Percentiles rank a stretch among this genome's conserved stretches.
phyloP scores from a whole-genome alignment of 1,140 invertebrate genomes.

The Lasioglossum albipes region DNA sequence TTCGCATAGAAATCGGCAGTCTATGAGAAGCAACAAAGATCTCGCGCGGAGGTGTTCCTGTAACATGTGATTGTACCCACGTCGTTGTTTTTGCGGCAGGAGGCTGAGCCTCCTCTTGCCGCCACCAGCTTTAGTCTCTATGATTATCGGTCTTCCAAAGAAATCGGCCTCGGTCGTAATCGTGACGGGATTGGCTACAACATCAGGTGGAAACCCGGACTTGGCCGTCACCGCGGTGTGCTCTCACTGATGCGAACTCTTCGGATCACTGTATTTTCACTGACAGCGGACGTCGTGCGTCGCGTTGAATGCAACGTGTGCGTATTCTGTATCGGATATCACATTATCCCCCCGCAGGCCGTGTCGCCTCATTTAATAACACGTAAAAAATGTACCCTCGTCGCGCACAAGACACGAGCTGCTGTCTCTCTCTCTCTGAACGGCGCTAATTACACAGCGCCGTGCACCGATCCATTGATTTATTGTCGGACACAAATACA shows the following conservation, averaged over 20 bases:
- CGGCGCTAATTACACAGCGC: neutral
- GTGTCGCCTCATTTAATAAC: neutral
- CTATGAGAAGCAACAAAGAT: too few species aligned
- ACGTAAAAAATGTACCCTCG: neutral
- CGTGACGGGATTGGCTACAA: neutral
- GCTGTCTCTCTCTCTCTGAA: neutral
- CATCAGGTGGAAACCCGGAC: neutral
- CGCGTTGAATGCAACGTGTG: neutral
- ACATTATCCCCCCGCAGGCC: neutral
- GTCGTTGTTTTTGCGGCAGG: slow-evolving; percentile 72
- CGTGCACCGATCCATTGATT: neutral
- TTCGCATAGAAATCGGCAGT: too few species aligned
- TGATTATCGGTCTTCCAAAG: slow-evolving; percentile 63
- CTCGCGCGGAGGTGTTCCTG: neutral
- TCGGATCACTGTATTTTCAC: neutral
- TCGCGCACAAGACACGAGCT: too few species aligned
- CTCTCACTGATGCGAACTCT: slow-evolving; percentile 5
- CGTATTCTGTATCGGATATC: neutral
- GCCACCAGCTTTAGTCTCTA: slow-evolving; percentile 74
- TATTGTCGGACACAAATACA: slow-evolving; percentile 31
- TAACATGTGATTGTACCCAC: slow-evolving; percentile 63
- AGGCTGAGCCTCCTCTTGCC: slow-evolving; percentile 76
- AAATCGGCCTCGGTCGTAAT: slow-evolving; percentile 38
- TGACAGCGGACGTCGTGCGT: neutral
- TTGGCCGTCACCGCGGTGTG: neutral